Evolutionary conservation across 2,888 invertebrate genomes (phyloP), one percentile per base, ranked within the genome.

Genomic region (Selenia dentaria): DNA sequence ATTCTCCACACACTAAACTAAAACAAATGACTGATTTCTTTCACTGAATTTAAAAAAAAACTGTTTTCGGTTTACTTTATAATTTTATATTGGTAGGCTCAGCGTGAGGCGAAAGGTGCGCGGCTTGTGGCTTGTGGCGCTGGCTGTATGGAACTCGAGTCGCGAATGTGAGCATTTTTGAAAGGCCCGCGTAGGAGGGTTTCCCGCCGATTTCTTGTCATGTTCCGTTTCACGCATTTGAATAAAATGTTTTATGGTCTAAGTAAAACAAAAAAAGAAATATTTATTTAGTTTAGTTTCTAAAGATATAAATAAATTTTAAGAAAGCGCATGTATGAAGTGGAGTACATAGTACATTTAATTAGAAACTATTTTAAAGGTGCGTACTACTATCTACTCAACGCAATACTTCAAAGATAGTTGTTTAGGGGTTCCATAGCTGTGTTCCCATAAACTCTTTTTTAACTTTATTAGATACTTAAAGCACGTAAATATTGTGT

Each of bases 181-280:
- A 90, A 90, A 88, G 89, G 87, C 88, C 84, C 89, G 89, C 88
- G 88, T 89, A 88, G 89, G 88, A 80, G 86, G 89, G 90, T 75
- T 86, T 85, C 79, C 76, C 87, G 87, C 84, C 73, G 66, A 78
- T 82, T 82, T 78, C 73, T 65, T 66, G 54, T 55, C 53, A 51
- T 85, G 86, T 85, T 86, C 70, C 80, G 70, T 83, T 84, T 65
- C 49, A 74, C 67, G 71, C 71, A 59, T 38, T 20, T 22, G 6
- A 8, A 6, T 22, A 8, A 22, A 22, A 8, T 6, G 2, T 22
- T 22, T 22, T 4, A n/a, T n/a, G n/a, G n/a, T n/a, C n/a, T n/a
- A n/a, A n/a, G n/a, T n/a, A n/a, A n/a, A n/a, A n/a, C n/a, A n/a
- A n/a, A n/a, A n/a, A n/a, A n/a, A n/a, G n/a, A n/a, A n/a, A n/a